Evolutionary conservation across 2,888 invertebrate species (phyloP).

Genomic region (Parascotia fuliginaria): DNA sequence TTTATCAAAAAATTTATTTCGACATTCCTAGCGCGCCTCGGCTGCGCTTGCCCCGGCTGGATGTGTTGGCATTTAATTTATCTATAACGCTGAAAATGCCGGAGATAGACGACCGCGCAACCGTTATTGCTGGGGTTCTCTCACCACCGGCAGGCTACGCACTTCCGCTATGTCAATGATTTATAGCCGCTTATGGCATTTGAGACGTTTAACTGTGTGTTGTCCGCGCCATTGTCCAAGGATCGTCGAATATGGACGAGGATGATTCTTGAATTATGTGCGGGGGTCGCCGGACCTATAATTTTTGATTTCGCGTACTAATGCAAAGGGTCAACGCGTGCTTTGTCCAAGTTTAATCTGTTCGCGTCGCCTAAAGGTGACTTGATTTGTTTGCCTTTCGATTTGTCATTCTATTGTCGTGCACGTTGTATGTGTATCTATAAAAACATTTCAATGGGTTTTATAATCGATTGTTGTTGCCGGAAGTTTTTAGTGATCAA

Average conservation of each 20-base stretch:
- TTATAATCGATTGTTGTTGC: constrained; percentile 32
- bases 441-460: constrained; percentile 38
- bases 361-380: constrained; percentile 55
- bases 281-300: constrained; percentile 62
- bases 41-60: constrained; percentile 69
- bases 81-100: constrained; percentile 80
- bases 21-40: constrained; percentile 77
- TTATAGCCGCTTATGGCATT: constrained; percentile 78
- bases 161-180: constrained; percentile 85
- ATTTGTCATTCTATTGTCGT: constrained; percentile 49
- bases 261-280: constrained; percentile 78
- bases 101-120: constrained; percentile 66
- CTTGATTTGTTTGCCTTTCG: constrained; percentile 56
- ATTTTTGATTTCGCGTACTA: constrained; percentile 75
- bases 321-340: constrained; percentile 65
- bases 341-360: constrained; percentile 64
- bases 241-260: constrained; percentile 72
- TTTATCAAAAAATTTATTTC: constrained; percentile 84
- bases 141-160: constrained; percentile 67
- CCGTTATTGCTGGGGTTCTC: constrained; percentile 75
- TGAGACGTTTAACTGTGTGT: constrained; percentile 76
- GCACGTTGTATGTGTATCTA: constrained; percentile 16
- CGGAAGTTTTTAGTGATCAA: constrained; percentile 40
- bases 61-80: constrained; percentile 84
- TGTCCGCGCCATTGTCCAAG: constrained; percentile 79